A percentile compares a stretch with the other conserved stretches of the same genome.
phyloP scores from a whole-genome alignment of 2,888 invertebrate species.

The Trachelus iudaicus region DNA sequence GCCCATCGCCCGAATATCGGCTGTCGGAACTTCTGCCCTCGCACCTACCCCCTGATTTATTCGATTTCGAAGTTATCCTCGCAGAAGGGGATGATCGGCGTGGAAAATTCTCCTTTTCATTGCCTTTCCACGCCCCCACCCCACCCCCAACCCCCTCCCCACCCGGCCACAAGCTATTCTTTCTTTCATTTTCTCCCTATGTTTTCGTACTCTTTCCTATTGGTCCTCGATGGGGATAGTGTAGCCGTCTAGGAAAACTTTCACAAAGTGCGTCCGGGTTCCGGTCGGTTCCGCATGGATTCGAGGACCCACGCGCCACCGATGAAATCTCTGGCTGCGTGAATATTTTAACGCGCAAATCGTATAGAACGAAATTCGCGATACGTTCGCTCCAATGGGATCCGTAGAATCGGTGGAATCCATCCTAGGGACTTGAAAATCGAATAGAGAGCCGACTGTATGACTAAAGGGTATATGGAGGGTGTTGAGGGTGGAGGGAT shows the following conservation, averaged over 20 bases:
- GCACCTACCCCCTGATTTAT: slow-evolving; percentile 28
- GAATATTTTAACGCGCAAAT: slow-evolving; percentile 58
- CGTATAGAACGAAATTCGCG: slow-evolving; percentile 29
- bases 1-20: slow-evolving; percentile 30
- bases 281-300: slow-evolving; percentile 6
- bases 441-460: not conserved
- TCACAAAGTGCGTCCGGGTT: slow-evolving; percentile 22
- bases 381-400: not conserved
- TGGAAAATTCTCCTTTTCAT: not conserved
- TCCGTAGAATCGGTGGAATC: not conserved
- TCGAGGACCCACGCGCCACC: slow-evolving; percentile 44
- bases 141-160: slow-evolving; percentile 4
- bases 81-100: not conserved
- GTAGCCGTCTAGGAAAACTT: slow-evolving; percentile 25
- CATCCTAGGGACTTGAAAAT: not conserved
- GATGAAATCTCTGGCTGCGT: slow-evolving; percentile 53
- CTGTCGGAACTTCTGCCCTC: slow-evolving; percentile 26
- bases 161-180: slow-evolving; percentile 5
- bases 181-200: slow-evolving; percentile 10
- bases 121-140: slow-evolving; percentile 7
- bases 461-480: not conserved
- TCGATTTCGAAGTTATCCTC: slow-evolving; percentile 22
- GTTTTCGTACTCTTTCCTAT: slow-evolving; percentile 12
- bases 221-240: slow-evolving; percentile 5
- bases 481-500: not conserved